Conservation (phyloP, 35 echinoderm and acorn worm species). For the Hemicentrotus pulcherrimus region DNA sequence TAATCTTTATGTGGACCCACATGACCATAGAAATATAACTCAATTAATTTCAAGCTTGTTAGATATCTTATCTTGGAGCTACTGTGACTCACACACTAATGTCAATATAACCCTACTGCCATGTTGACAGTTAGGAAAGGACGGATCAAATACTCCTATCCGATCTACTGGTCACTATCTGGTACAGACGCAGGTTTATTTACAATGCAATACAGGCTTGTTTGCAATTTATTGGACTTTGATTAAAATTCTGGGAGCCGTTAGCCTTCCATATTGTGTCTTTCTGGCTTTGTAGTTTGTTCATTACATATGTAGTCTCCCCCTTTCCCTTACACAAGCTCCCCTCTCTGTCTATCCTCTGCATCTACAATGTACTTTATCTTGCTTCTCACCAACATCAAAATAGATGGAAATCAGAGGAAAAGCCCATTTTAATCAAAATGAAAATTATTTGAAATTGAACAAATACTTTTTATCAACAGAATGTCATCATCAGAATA, state of each 20-base stretch:
- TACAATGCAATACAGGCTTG: background rate
- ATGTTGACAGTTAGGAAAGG: background rate
- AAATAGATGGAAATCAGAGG: too few species aligned
- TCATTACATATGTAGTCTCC: background rate
- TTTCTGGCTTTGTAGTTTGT: background rate
- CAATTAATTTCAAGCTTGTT: background rate
- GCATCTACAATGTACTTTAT: too few species aligned
- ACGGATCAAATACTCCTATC: background rate
- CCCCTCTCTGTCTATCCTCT: too few species aligned
- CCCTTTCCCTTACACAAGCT: background rate
- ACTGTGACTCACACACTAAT: background rate
- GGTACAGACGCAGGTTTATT: background rate
- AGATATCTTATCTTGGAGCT: background rate
- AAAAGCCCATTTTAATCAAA: too few species aligned
- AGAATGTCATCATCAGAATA: too few species aligned
- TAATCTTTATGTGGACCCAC: background rate
- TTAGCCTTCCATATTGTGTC: background rate
- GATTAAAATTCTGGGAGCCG: background rate
- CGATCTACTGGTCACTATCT: background rate
- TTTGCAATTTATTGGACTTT: conserved; percentile 19
- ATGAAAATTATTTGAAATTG: too few species aligned
- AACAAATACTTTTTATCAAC: too few species aligned
- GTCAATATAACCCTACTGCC: background rate
- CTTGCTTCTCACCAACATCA: too few species aligned
- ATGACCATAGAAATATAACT: background rate